Conservation (phyloP, 1,140 invertebrate genomes). For the Cydia strobilella region DNA sequence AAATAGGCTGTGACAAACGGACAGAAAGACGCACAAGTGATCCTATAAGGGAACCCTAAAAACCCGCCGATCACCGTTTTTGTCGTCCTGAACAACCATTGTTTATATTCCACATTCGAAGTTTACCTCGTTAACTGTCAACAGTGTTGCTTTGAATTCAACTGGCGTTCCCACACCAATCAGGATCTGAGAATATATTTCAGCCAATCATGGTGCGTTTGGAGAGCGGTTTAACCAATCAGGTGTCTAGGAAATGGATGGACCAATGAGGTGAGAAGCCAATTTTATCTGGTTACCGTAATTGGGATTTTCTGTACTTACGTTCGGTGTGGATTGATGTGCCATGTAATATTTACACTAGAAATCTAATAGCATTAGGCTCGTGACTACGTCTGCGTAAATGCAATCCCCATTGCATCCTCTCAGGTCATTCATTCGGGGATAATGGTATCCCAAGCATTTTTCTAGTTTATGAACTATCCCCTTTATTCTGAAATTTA, state of each 20-base stretch:
- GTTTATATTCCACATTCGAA: conserved; percentile 22
- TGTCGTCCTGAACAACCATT: conserved; percentile 14
- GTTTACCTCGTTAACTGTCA: conserved; percentile 22
- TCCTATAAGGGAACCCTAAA: no score
- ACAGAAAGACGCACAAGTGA: no score
- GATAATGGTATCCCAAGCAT: no score
- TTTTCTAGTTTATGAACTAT: no score
- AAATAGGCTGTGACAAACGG: no score
- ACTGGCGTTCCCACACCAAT: conserved; percentile 11
- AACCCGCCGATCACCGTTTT: neutral
- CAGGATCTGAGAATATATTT: neutral
- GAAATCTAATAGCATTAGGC: no score
- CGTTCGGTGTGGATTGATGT: neutral
- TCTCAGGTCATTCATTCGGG: no score
- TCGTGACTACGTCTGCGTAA: neutral
- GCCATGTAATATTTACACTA: no score
- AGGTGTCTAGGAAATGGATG: neutral
- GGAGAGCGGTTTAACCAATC: neutral
- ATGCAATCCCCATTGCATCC: no score
- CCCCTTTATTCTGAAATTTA: no score
- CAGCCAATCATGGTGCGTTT: neutral
- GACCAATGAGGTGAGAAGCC: neutral
- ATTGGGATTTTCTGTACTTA: neutral
- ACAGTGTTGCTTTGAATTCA: conserved; percentile 18
- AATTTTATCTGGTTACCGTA: neutral